Base-by-base conservation (phyloP, 2,888 invertebrate genomes). In the Phaedon cochleariae region DNA sequence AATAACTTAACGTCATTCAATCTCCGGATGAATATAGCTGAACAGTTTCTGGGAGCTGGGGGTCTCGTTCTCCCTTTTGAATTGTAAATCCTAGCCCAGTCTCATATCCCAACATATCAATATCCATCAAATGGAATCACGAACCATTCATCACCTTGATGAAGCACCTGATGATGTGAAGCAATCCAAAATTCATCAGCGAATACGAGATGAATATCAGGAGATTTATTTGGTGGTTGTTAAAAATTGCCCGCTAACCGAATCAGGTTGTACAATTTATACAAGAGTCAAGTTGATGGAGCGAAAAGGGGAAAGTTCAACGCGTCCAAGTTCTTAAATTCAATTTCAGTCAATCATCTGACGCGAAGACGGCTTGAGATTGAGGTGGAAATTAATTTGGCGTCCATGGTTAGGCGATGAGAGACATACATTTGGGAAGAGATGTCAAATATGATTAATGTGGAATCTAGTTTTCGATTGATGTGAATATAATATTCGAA, bases 261-360 rank as follows among this genome's bases (percentile, higher is more conserved):
- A 79, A 79, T 80, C 77, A 75, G 74, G 75, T 76, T 72, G 73
- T 77, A 76, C 76, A 79, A 79, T 80, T 81, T 80, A 78, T 76
- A 77, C 78, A 76, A 77, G 76, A 80, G 80, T 79, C 81, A 79
- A 78, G 77, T 78, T 80, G 78, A 80, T 79, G 79, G 79, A 81
- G 80, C 79, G 77, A 80, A 82, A 81, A 79, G 80, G 79, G 81
- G 80, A 79, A 81, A 81, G 81, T 80, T 82, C 81, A 82, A 80
- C 81, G 81, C 79, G 80, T 82, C 82, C 81, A 83, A 82, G 80
- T 83, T 83, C 81, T 80, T 80, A 82, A 83, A 83, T 84, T 83
- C 82, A 84, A 83, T 84, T 84, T 83, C 80, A 82, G 81, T 82
- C 83, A 82, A 83, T 83, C 83, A 83, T 82, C 81, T 77, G 78